Conservation (phyloP, 1,140 invertebrate species). For the Lepeophtheirus salmonis region DNA sequence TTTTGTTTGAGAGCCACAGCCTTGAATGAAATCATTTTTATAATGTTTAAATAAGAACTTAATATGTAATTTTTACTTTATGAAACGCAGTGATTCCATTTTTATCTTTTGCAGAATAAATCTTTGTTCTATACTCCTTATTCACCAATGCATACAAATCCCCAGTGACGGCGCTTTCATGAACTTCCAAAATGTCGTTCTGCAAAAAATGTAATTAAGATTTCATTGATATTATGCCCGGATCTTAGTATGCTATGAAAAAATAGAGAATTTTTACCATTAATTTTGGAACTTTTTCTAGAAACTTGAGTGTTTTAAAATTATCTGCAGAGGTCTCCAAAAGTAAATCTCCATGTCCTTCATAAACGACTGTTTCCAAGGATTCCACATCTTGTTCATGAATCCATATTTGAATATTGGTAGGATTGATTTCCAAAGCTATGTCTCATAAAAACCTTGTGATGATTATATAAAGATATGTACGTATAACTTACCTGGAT, state of each 20-base stretch:
- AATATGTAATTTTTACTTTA: slow-evolving; percentile 37
- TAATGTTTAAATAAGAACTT: no score
- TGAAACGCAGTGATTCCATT: slow-evolving; percentile 61
- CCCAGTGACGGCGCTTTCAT: slow-evolving; percentile 50
- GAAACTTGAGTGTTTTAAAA: slow-evolving; percentile 51
- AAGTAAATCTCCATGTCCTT: slow-evolving; percentile 58
- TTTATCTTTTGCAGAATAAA: slow-evolving; percentile 52
- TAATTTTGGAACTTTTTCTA: slow-evolving; percentile 64
- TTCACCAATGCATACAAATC: slow-evolving; percentile 38
- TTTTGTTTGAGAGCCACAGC: slow-evolving; percentile 55
- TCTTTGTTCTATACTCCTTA: slow-evolving; percentile 46
- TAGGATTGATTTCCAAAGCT: slow-evolving; percentile 24
- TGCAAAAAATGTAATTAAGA: slow-evolving; percentile 26
- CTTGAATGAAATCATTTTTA: slow-evolving; percentile 28
- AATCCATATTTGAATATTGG: slow-evolving; percentile 77
- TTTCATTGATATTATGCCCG: no score
- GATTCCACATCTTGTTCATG: slow-evolving; percentile 63
- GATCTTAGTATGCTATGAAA: background rate
- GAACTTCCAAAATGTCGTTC: slow-evolving; percentile 61
- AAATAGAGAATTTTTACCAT: slow-evolving; percentile 40
- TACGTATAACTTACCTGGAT: background rate
- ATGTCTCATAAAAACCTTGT: background rate
- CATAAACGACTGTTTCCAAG: slow-evolving; percentile 63
- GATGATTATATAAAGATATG: no score
- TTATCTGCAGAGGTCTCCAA: slow-evolving; percentile 62